phyloP scores from a whole-genome alignment of 2,797 vertebrate genomes.

The Jordanella pulchra region DNA sequence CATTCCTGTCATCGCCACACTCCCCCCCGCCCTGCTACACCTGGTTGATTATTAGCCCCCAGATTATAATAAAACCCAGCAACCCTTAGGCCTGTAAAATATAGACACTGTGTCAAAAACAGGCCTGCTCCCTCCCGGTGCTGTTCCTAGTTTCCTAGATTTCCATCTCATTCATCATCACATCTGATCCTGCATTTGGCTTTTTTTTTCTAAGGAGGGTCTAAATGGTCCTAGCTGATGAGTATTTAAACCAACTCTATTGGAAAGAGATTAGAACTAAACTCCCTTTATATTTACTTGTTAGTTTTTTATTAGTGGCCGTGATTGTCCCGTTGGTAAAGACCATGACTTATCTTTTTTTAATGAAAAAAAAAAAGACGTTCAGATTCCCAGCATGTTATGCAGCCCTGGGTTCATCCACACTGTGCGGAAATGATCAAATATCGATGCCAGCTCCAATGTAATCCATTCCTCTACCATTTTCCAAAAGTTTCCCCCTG shows the following conservation, averaged over 20 bases:
- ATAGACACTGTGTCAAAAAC: constrained; percentile 37
- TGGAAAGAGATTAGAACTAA: neutral
- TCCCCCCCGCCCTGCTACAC: constrained; percentile 62
- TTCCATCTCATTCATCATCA: constrained; percentile 62
- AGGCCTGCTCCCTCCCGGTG: constrained; percentile 13
- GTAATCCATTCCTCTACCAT: constrained; percentile 44
- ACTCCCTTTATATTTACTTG: neutral
- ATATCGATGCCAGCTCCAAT: constrained; percentile 48
- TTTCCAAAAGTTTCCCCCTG: constrained; percentile 40
- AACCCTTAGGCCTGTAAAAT: constrained; percentile 55
- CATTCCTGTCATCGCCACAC: constrained; percentile 60
- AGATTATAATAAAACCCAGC: constrained; percentile 61
- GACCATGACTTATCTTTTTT: neutral
- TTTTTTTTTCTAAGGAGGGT: constrained; percentile 56
- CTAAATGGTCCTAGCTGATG: constrained; percentile 35
- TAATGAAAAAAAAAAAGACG: neutral
- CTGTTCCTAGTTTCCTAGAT: constrained; percentile 47
- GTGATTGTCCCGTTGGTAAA: constrained; percentile 16
- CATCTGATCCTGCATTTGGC: constrained; percentile 50
- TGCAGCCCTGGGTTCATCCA: constrained; percentile 17
- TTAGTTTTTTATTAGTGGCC: constrained; percentile 2
- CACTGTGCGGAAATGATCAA: constrained; percentile 56
- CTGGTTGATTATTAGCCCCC: constrained; percentile 71
- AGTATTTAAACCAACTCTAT: constrained; percentile 24
- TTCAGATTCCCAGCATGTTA: neutral